Conservation (phyloP, 2,113 vertebrate species). For the Engraulis encrasicolus region DNA sequence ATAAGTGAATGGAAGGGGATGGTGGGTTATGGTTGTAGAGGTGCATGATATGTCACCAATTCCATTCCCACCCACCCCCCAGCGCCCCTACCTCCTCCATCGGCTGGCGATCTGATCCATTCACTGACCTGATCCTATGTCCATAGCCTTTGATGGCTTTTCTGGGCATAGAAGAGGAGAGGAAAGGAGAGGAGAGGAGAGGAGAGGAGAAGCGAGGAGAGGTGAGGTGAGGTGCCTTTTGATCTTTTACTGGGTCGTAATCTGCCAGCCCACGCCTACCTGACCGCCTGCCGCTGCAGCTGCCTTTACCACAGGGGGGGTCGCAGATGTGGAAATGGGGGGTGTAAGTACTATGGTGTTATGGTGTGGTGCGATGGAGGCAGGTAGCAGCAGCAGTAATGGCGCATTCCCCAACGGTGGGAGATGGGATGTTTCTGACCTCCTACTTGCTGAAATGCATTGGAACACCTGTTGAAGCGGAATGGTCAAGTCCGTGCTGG, state of each 20-base stretch:
- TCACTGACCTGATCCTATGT: not conserved
- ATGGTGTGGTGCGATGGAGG: not conserved
- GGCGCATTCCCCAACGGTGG: no score
- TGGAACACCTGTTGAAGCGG: no score
- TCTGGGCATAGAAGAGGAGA: slow-evolving; percentile 56
- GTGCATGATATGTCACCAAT: slow-evolving; percentile 62
- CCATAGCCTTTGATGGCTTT: slow-evolving; percentile 75
- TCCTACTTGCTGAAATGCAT: no score
- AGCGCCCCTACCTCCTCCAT: no score
- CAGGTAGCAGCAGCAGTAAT: not conserved
- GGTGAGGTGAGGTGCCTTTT: no score
- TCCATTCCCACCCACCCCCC: no score
- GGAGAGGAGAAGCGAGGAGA: no score
- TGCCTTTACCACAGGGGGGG: slow-evolving; percentile 42
- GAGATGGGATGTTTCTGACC: no score
- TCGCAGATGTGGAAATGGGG: slow-evolving; percentile 64
- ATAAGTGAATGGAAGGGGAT: not conserved
- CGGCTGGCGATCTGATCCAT: slow-evolving; percentile 50
- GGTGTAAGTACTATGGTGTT: slow-evolving; percentile 59
- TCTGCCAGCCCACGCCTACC: slow-evolving; percentile 65
- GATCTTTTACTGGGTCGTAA: slow-evolving; percentile 82
- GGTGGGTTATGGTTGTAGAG: not conserved
- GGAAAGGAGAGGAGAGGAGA: no score
- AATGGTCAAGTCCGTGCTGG: no score
- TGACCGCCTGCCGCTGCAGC: slow-evolving; percentile 44